phyloP scores from a whole-genome alignment of 1,140 invertebrate species.

The Penaeus japonicus region DNA sequence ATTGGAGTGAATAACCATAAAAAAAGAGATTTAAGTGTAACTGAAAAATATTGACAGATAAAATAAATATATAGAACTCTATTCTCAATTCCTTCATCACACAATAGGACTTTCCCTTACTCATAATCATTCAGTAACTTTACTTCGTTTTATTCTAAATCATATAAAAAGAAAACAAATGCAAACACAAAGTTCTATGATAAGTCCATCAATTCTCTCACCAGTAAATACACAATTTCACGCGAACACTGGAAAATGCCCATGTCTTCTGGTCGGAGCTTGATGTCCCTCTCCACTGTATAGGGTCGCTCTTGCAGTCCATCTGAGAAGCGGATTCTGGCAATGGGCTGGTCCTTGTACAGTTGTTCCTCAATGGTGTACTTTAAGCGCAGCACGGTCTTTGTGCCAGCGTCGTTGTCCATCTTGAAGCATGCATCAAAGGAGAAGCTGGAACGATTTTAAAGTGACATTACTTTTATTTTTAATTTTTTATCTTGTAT shows the following conservation, averaged over 20 bases:
- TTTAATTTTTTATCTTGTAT: neutral
- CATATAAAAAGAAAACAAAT: too few species aligned
- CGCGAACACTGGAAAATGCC: conserved; percentile 86
- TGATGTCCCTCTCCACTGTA: conserved; percentile 63
- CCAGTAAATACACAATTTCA: conserved; percentile 64
- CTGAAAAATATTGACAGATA: too few species aligned
- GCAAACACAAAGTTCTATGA: neutral
- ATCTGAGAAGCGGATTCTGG: conserved; percentile 77
- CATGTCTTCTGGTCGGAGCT: conserved; percentile 73
- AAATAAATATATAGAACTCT: too few species aligned
- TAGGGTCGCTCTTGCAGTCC: conserved; percentile 64
- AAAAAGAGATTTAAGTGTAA: too few species aligned
- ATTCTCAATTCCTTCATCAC: too few species aligned
- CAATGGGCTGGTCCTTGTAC: conserved; percentile 78
- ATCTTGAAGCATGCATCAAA: conserved; percentile 87
- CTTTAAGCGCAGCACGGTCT: conserved; percentile 69
- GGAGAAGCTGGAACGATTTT: conserved; percentile 73
- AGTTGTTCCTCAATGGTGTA: conserved; percentile 87
- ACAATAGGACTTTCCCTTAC: too few species aligned
- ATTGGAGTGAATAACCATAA: neutral
- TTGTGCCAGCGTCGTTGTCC: conserved; percentile 71
- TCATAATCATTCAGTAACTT: too few species aligned
- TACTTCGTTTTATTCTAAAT: too few species aligned
- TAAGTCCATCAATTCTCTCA: conserved; percentile 10
- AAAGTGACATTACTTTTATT: neutral